Conservation (phyloP, 2,113 vertebrate genomes). For the Hystrix cristata region DNA sequence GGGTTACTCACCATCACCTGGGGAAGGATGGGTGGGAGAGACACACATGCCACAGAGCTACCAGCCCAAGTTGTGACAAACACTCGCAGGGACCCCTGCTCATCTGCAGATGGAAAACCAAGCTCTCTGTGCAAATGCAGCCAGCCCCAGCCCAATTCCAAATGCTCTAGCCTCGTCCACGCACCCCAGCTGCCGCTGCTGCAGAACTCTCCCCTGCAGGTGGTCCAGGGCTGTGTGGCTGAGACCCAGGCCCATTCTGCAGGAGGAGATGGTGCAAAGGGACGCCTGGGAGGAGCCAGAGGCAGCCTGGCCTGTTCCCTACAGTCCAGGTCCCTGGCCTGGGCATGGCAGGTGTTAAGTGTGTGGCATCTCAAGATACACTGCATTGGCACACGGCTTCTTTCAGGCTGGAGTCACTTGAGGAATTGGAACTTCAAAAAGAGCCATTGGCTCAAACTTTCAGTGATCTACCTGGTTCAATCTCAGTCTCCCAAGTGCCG, state of each 20-base stretch:
- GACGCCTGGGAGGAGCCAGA: background rate
- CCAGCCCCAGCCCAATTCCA: background rate
- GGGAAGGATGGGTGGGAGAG: background rate
- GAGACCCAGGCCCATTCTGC: background rate
- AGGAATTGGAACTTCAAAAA: background rate
- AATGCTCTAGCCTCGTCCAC: too few species aligned
- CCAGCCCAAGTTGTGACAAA: background rate
- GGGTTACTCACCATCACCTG: slow-evolving; percentile 80
- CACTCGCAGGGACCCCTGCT: too few species aligned
- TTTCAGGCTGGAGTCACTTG: background rate
- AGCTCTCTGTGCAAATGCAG: background rate
- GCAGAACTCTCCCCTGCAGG: too few species aligned
- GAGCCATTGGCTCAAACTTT: background rate
- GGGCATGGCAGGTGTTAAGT: background rate
- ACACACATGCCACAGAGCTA: rapidly evolving
- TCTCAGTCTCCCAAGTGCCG: too few species aligned
- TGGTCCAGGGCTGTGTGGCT: background rate
- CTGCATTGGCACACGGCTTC: background rate
- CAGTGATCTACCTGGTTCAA: too few species aligned
- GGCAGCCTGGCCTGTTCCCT: background rate
- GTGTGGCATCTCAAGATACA: background rate
- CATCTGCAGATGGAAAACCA: background rate
- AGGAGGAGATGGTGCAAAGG: background rate
- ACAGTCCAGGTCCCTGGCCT: background rate
- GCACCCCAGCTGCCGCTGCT: background rate